Percentiles rank a stretch among this genome's conserved stretches.
These are phyloP conservation scores for Ophioderma brevispina DNA, from an alignment of 35 echinoderm and acorn worm species.

Conservation along the genomic window DNA sequence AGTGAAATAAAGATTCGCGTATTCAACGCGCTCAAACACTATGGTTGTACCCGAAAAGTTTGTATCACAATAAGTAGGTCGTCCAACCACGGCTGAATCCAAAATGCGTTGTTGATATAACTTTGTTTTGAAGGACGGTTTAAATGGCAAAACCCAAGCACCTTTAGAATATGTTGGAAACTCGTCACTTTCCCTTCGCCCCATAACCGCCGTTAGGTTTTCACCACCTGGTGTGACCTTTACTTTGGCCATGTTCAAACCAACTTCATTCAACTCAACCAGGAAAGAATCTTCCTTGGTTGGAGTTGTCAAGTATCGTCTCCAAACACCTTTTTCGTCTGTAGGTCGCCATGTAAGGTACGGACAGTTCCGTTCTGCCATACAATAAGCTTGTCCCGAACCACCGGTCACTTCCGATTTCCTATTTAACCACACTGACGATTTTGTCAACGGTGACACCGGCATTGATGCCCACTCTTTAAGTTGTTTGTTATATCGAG, in stretches of 20 bases:
- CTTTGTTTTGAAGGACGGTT: background rate
- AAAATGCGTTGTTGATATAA: background rate
- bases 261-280: background rate
- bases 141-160: background rate
- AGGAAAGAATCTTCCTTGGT: no score
- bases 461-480: no score
- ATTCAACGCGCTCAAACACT: background rate
- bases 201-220: background rate
- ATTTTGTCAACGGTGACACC: background rate
- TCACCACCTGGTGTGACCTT: background rate
- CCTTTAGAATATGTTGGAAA: background rate
- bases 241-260: background rate
- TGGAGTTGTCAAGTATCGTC: background rate
- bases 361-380: background rate
- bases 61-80: background rate
- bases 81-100: background rate
- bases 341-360: background rate
- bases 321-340: background rate
- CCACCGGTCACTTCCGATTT: background rate
- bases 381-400: background rate
- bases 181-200: background rate
- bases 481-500: no score
- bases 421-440: background rate
- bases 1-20: background rate
- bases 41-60: background rate